Base-by-base conservation (phyloP, 2,888 invertebrate species). In the Epistrophella euchroma region DNA sequence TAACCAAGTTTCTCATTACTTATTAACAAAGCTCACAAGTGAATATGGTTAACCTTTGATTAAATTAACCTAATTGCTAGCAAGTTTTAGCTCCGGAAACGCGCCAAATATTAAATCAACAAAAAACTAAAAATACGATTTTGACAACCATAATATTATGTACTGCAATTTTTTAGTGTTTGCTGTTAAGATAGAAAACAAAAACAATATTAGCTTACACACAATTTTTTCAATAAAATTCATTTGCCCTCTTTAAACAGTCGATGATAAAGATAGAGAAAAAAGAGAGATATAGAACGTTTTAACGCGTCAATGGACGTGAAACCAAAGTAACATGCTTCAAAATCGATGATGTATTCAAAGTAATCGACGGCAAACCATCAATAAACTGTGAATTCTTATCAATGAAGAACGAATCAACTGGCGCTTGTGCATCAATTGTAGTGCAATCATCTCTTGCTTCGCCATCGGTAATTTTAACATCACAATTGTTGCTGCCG, bases 221-320 rank as follows among this genome's bases (percentile, higher is more conserved):
- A 77, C 68, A 28, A 72, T 9, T 25, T 43, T 43, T 64, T 25
- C 13, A 11, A 35, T 35, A n/a, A 32, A 25, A 56, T 64, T 58
- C 52, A 15, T n/a, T 47, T 35, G 22, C 47, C 5, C 52, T 32
- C 66, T 66, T 66, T 47, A 35, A 9, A 66, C 15, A 66, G 32
- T 47, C 4, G 47, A 35, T 35, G 28, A 47, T 25, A 17, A 62
- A 60, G 37, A 60, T 22, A 15, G 13, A 19, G 43, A 28, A 47
- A 64, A 35, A 28, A 58, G 25, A 52, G 28, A 50, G 19, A 37
- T 22, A 0, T 40, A 78, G 55, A 74, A 73, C 56, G 25, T 72
- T 88, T 89, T 88, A 91, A 86, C 91, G 91, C 73, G 91, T 91
- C 73, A 91, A 84, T 70, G 91, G 91, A 32, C 91, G 89, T 71